phyloP scores from a whole-genome alignment of 2,797 vertebrate genomes.

The Semotilus atromaculatus region DNA sequence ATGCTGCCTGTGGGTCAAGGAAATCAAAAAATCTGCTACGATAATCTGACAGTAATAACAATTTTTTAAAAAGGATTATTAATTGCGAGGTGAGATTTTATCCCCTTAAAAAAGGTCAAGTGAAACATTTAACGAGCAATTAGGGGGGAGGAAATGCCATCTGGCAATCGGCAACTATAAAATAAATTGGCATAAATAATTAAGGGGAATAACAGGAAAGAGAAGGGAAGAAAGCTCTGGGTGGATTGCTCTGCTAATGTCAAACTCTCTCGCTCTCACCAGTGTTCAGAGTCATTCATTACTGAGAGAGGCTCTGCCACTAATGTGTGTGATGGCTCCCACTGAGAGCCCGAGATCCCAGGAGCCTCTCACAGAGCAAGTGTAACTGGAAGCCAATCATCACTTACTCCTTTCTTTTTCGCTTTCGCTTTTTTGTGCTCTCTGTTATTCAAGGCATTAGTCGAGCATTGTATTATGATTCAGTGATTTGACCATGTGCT shows the following conservation, averaged over 20 bases:
- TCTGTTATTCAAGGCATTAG: neutral
- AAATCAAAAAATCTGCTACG: neutral
- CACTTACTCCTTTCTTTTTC: slow-evolving; percentile 10
- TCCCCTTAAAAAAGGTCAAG: slow-evolving; percentile 62
- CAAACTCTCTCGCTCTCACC: slow-evolving; percentile 45
- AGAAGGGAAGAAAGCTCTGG: slow-evolving; percentile 48
- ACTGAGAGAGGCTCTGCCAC: slow-evolving; percentile 54
- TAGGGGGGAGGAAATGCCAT: slow-evolving; percentile 56
- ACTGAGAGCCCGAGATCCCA: slow-evolving; percentile 44
- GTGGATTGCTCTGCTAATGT: slow-evolving; percentile 58
- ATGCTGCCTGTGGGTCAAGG: neutral
- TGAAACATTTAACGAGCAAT: slow-evolving; percentile 61
- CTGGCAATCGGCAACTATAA: slow-evolving; percentile 54
- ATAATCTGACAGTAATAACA: neutral
- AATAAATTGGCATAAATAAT: slow-evolving; percentile 65
- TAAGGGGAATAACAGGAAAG: slow-evolving; percentile 57
- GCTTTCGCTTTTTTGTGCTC: neutral
- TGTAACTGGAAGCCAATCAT: slow-evolving; percentile 49
- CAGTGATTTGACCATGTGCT: slow-evolving; percentile 24
- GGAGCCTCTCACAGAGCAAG: slow-evolving; percentile 44
- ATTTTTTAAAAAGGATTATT: neutral
- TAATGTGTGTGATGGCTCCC: slow-evolving; percentile 57
- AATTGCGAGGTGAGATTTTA: slow-evolving; percentile 41
- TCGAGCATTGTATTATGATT: neutral
- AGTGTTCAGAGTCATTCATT: slow-evolving; percentile 53